Percentiles rank a stretch among this genome's conserved stretches.
Evolutionary conservation across 2,888 invertebrate species (phyloP).

Genomic region (Augochlorella aurata): DNA sequence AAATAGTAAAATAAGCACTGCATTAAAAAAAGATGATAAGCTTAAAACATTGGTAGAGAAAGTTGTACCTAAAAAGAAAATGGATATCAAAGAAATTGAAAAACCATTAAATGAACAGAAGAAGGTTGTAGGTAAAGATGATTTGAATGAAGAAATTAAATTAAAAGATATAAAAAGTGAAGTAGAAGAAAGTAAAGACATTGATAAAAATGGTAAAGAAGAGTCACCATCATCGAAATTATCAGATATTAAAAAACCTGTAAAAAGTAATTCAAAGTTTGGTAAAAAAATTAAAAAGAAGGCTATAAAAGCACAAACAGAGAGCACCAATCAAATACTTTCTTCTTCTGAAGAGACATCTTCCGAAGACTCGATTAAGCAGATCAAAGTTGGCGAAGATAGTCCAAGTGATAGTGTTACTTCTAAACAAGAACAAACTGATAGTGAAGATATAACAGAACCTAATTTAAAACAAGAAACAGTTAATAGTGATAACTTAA

Average conservation of each 20-base stretch:
- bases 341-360: conserved; percentile 50
- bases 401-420: conserved; percentile 54
- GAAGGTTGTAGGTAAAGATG: conserved; percentile 65
- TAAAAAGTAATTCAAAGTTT: conserved; percentile 66
- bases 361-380: conserved; percentile 72
- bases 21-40: conserved; percentile 74
- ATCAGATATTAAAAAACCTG: conserved; percentile 70
- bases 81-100: conserved; percentile 72
- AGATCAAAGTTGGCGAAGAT: conserved; percentile 68
- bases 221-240: conserved; percentile 56
- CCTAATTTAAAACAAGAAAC: conserved; percentile 72
- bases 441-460: conserved; percentile 61
- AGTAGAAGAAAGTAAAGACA: conserved; percentile 72
- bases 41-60: conserved; percentile 75
- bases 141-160: conserved; percentile 53
- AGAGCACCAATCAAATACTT: conserved; percentile 64
- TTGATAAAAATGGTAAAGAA: conserved; percentile 62
- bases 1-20: conserved; percentile 68
- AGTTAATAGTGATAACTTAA: conserved; percentile 57
- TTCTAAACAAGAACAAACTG: conserved; percentile 66
- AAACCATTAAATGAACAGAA: conserved; percentile 65
- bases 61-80: conserved; percentile 71
- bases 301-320: conserved; percentile 65
- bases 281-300: conserved; percentile 71
- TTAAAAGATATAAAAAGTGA: conserved; percentile 75